phyloP scores from a whole-genome alignment of 2,797 vertebrate genomes.

The Hippopotamyrus pictus region DNA sequence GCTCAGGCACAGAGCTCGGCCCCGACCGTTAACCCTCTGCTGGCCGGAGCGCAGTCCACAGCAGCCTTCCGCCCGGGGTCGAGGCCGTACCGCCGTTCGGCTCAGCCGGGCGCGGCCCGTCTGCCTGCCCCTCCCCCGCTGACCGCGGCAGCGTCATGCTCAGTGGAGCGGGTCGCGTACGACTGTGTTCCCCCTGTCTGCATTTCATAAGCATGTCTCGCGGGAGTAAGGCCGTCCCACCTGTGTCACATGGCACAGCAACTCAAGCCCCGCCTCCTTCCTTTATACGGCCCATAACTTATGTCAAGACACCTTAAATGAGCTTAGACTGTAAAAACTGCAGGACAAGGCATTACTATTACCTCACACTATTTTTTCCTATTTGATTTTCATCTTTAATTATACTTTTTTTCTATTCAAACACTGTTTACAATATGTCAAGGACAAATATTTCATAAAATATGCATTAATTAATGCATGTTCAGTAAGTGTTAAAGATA shows the following conservation, averaged over 20 bases:
- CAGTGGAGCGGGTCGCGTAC: slow-evolving; percentile 33
- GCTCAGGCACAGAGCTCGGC: not conserved
- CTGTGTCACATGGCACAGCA: not conserved
- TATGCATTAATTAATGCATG: not conserved
- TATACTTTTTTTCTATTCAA: not conserved
- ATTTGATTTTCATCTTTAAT: not conserved
- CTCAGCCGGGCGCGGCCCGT: not conserved
- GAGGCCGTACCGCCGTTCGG: not conserved
- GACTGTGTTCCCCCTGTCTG: not conserved
- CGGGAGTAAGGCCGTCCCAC: not conserved
- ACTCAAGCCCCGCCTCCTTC: not conserved
- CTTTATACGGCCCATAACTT: not conserved
- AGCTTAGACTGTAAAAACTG: not conserved
- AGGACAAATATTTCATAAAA: not conserved
- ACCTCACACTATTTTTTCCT: not conserved
- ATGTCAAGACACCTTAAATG: not conserved
- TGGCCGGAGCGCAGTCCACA: not conserved
- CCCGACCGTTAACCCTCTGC: not conserved
- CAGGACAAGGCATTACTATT: not conserved
- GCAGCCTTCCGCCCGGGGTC: not conserved
- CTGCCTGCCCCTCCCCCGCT: not conserved
- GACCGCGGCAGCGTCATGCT: slow-evolving; percentile 29
- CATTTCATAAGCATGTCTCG: slow-evolving; percentile 1
- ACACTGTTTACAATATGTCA: not conserved
- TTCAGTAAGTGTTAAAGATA: not conserved